Evolutionary conservation across 2,113 vertebrate genomes (phyloP).

Genomic region (Passer montanus): DNA sequence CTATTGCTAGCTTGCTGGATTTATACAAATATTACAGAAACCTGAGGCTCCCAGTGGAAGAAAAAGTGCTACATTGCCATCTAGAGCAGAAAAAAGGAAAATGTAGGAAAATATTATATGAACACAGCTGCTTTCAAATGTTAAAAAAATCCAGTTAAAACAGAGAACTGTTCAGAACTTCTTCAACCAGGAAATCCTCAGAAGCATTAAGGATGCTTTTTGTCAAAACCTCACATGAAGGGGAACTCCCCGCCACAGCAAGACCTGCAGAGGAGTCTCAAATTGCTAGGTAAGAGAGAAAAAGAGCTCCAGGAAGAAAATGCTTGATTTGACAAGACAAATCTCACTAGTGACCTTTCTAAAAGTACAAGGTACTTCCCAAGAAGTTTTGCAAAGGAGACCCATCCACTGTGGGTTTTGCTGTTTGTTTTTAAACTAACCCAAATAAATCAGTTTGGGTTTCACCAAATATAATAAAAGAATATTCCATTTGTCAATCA

Average conservation of each 20-base stretch:
- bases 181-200: background rate
- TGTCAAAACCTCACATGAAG: background rate
- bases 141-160: background rate
- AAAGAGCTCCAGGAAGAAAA: background rate
- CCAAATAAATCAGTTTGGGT: background rate
- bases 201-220: background rate
- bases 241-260: background rate
- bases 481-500: background rate
- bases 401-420: background rate
- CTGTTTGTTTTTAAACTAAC: background rate
- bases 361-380: background rate
- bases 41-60: background rate
- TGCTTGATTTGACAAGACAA: background rate
- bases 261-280: background rate
- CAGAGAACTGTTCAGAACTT: background rate
- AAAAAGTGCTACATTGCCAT: conserved; percentile 60
- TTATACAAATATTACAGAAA: conserved; percentile 26
- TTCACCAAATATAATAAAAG: background rate
- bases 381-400: background rate
- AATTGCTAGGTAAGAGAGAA: background rate
- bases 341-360: background rate
- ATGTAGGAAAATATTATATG: background rate
- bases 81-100: conserved; percentile 55
- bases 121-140: background rate
- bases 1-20: background rate